Conservation (phyloP, 2,797 vertebrate species). For the Phoebastria nigripes region DNA sequence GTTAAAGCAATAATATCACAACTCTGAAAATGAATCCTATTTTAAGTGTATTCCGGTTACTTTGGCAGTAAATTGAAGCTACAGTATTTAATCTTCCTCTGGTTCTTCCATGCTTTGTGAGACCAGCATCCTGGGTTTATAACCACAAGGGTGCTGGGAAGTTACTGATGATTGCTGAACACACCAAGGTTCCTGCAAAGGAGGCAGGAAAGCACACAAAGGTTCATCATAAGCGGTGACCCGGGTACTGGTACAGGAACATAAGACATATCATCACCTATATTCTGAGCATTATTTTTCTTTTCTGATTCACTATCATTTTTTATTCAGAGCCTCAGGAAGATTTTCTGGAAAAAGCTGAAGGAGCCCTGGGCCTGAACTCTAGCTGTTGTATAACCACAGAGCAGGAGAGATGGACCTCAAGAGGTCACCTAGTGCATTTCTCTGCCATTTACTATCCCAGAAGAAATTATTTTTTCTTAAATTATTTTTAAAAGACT, state of each 20-base stretch:
- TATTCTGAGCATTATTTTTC: neutral
- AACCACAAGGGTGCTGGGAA: neutral
- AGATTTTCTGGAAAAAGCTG: neutral
- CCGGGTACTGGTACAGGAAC: neutral
- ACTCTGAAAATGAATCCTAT: neutral
- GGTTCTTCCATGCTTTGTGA: neutral
- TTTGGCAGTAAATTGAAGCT: neutral
- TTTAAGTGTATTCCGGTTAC: neutral
- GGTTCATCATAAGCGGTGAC: neutral
- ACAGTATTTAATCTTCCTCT: neutral
- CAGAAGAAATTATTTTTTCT: neutral
- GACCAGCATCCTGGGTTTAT: neutral
- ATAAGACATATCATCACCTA: neutral
- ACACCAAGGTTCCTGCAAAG: neutral
- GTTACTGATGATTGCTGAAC: neutral
- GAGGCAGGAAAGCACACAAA: neutral
- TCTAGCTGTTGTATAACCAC: neutral
- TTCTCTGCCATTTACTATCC: neutral
- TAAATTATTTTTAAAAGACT: neutral
- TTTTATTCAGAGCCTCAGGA: neutral
- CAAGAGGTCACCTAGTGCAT: neutral
- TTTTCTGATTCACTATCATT: neutral
- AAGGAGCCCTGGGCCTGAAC: neutral
- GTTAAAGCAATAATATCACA: neutral
- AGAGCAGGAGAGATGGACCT: neutral